Base-by-base conservation (phyloP, 2,888 invertebrate genomes). In the Acronicta alni region DNA sequence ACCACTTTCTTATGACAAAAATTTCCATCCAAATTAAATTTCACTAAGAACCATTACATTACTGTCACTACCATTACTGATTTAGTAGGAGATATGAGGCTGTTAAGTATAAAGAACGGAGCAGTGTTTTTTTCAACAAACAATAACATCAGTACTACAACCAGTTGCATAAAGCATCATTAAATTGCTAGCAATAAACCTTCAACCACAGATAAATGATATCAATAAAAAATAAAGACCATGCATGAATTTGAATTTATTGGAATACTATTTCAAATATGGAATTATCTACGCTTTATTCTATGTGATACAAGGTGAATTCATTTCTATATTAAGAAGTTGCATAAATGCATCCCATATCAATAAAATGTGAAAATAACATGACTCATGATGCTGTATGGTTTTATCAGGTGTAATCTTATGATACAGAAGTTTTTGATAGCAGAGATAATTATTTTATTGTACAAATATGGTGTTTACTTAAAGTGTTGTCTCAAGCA, bases 341-440 rank as follows among this genome's bases (percentile, higher is more conserved):
- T 58, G 43, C 35, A 37, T 62, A 41, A 39, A 46, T 47, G 47
- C 68, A 64, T 37, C 18, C 7, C 9, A 51, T 20, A 30, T 0
- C 9, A 52, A 12, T 14, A 26, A 3, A 17, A 48, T n/a, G 14
- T 44, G 10, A 23, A 49, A 57, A 48, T 18, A 58, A 42, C 8
- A 45, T 38, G 46, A 41, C 8, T 63, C 41, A 53, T 23, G 37
- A 47, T 37, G 12, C 62, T 52, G 42, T n/a, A 44, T 20, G 23
- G 18, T 23, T 44, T 61, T 66, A 63, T 51, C 68, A 32, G 35
- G 41, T 53, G 57, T 35, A n/a, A 67, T 55, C 64, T 63, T 55
- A 15, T 17, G 64, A 58, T 58, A 67, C 32, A 57, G 18, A 37
- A 38, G 3, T 47, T 45, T 54, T 44, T 67, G 58, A 67, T 58